Evolutionary conservation across 2,113 vertebrate species (phyloP).

Genomic region (Dipodomys spectabilis): DNA sequence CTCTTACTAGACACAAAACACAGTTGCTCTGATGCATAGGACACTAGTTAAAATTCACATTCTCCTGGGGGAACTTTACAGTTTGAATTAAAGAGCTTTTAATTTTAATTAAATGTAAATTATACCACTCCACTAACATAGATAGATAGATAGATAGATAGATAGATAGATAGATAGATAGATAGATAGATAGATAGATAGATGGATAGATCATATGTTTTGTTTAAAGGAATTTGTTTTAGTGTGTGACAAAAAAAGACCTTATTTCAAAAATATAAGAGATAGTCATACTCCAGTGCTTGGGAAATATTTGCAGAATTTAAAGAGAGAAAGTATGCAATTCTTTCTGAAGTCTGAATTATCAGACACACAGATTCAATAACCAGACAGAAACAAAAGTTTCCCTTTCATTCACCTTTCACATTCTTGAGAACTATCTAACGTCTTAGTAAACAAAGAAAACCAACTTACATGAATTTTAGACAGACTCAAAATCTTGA

Average conservation of each 20-base stretch:
- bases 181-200: too few relatives aligned
- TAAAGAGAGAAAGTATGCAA: too few relatives aligned
- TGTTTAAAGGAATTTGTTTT: slow-evolving; percentile 50
- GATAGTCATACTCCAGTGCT: neutral
- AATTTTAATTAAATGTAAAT: slow-evolving; percentile 47
- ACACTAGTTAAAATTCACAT: slow-evolving; percentile 13
- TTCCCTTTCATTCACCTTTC: neutral
- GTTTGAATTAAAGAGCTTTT: slow-evolving; percentile 27
- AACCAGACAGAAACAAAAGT: slow-evolving; percentile 32
- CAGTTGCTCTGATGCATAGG: slow-evolving; percentile 21
- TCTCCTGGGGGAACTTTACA: slow-evolving; percentile 39
- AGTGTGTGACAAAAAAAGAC: slow-evolving; percentile 22
- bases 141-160: too few relatives aligned
- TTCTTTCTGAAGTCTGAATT: slow-evolving; percentile 31
- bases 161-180: too few relatives aligned
- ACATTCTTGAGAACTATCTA: slow-evolving; percentile 11
- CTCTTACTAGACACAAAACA: slow-evolving; percentile 58
- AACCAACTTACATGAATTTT: neutral
- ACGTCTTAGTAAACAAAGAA: neutral
- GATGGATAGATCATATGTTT: slow-evolving; percentile 51
- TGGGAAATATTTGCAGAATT: slow-evolving; percentile 21
- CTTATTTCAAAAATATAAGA: slow-evolving; percentile 46
- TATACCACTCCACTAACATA: slow-evolving; percentile 6
- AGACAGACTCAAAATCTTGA: neutral
- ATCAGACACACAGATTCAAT: neutral